These are phyloP conservation scores for Spodoptera littoralis DNA, from an alignment of 2,888 invertebrate species.

Conservation along the genomic window DNA sequence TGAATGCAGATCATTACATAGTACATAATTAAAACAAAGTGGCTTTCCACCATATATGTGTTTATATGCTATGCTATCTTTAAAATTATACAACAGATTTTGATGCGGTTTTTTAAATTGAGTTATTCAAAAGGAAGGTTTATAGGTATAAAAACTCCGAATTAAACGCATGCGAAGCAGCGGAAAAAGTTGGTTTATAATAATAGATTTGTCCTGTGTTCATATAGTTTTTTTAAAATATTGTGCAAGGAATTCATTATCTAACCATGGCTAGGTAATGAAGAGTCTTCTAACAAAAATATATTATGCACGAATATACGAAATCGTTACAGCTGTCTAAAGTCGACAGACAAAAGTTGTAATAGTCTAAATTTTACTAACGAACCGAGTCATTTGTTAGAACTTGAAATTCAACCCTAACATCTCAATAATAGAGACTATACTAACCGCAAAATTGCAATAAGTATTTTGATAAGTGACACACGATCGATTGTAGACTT, in stretches of 20 bases:
- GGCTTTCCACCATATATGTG: too few species aligned
- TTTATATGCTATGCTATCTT: too few species aligned
- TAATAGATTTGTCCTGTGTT: too few species aligned
- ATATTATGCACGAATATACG: constrained; percentile 26
- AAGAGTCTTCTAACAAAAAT: constrained; percentile 40
- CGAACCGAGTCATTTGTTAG: constrained; percentile 20
- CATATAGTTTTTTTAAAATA: too few species aligned
- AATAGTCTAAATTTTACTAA: constrained; percentile 53
- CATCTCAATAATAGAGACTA: constrained; percentile 53
- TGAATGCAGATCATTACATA: too few species aligned
- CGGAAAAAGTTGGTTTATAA: too few species aligned
- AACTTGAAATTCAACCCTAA: constrained; percentile 58
- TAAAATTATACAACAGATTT: too few species aligned
- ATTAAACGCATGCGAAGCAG: too few species aligned
- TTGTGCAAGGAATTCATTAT: neutral
- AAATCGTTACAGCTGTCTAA: constrained; percentile 61
- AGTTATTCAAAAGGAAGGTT: too few species aligned
- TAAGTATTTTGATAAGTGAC: constrained; percentile 50
- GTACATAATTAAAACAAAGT: too few species aligned
- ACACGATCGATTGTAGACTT: constrained; percentile 35
- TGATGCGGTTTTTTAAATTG: too few species aligned
- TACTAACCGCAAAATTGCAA: constrained; percentile 56
- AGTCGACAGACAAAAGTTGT: constrained; percentile 61
- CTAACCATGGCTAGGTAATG: constrained; percentile 11
- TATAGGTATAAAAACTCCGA: too few species aligned